Evolutionary conservation across 2,113 vertebrate species (phyloP).

Genomic region (Dendrocopos noguchii): DNA sequence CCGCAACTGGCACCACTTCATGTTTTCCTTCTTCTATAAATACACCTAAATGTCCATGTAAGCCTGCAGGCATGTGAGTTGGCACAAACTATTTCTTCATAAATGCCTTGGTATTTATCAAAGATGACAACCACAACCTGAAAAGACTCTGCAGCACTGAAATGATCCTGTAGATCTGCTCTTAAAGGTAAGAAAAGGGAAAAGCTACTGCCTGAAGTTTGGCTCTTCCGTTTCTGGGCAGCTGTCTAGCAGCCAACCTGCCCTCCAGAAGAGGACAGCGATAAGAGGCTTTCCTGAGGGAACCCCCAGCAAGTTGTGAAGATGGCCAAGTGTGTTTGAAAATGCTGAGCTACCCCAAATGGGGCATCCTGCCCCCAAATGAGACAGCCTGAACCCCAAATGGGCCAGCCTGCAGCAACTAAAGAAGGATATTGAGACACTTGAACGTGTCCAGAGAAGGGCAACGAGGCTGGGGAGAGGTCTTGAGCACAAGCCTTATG

Average conservation of each 20-base stretch:
- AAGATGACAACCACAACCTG: background rate
- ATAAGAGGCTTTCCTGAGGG: background rate
- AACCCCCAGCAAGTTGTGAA: background rate
- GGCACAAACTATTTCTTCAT: background rate
- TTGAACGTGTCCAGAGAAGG: too few species aligned
- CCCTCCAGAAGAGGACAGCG: background rate
- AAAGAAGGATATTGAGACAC: too few species aligned
- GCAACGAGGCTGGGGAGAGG: too few species aligned
- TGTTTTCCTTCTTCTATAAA: background rate
- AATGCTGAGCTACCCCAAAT: background rate
- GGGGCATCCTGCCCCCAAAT: background rate
- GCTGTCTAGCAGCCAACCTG: background rate
- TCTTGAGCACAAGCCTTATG: too few species aligned
- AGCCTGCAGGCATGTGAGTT: fast-evolving
- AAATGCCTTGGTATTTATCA: background rate
- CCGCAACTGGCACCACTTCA: too few species aligned
- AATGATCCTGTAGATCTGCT: background rate
- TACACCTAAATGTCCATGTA: background rate
- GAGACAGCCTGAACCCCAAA: background rate
- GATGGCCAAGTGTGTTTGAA: background rate
- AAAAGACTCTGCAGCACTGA: background rate
- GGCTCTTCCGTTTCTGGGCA: background rate
- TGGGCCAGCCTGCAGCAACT: background rate
- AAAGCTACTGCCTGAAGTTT: background rate
- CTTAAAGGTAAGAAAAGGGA: background rate